phyloP scores from a whole-genome alignment of 2,888 invertebrate species.

The Phrixothrix hirtus region DNA sequence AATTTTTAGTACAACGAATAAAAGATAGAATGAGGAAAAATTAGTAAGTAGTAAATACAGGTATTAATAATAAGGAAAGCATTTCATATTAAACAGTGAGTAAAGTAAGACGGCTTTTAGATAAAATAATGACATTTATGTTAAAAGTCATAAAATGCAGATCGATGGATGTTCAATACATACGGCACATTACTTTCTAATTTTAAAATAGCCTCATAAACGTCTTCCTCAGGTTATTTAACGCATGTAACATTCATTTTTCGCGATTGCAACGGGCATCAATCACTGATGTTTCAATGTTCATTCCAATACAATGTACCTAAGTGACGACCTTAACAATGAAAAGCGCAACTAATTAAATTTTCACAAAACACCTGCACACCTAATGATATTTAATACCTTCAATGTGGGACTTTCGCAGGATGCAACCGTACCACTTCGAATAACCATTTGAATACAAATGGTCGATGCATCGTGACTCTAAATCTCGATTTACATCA shows the following conservation, averaged over 20 bases:
- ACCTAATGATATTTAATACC: slow-evolving; percentile 3
- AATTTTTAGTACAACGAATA: background rate
- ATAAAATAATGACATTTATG: slow-evolving; percentile 32
- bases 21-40: no score
- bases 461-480: slow-evolving; percentile 29
- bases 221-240: slow-evolving; percentile 31
- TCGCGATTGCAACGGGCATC: slow-evolving; percentile 13
- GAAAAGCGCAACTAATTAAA: slow-evolving; percentile 10
- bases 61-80: no score
- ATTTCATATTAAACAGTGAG: no score
- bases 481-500: slow-evolving; percentile 36
- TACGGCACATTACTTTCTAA: slow-evolving; percentile 37
- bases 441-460: slow-evolving; percentile 26
- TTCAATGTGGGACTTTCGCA: slow-evolving; percentile 17
- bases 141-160: slow-evolving; percentile 32
- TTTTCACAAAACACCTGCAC: background rate
- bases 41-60: background rate
- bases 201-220: slow-evolving; percentile 40
- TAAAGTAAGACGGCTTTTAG: slow-evolving; percentile 20
- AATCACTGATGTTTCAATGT: slow-evolving; percentile 13
- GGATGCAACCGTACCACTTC: slow-evolving; percentile 14
- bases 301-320: slow-evolving; percentile 18
- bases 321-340: slow-evolving; percentile 1
- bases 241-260: slow-evolving; percentile 23
- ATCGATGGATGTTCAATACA: slow-evolving; percentile 35